phyloP scores from a whole-genome alignment of 1,140 invertebrate species.

The Cydia fagiglandana region DNA sequence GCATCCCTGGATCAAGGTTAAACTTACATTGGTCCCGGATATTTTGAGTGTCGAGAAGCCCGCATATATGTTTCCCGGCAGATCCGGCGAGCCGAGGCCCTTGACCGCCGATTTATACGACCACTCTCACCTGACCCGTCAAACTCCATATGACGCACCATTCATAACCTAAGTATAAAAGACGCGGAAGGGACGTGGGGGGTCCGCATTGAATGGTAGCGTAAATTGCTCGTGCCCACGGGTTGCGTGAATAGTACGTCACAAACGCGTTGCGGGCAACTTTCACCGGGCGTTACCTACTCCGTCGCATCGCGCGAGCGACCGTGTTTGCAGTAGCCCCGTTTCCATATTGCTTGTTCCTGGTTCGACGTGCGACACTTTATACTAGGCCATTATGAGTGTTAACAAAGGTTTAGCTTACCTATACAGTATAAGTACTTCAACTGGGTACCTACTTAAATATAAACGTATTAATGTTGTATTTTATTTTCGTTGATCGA shows the following conservation, averaged over 20 bases:
- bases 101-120: slow-evolving; percentile 52
- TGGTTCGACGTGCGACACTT: slow-evolving; percentile 22
- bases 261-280: slow-evolving; percentile 68
- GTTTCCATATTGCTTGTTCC: slow-evolving; percentile 34
- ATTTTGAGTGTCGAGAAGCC: slow-evolving; percentile 43
- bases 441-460: no score
- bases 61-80: slow-evolving; percentile 49
- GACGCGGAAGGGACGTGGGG: slow-evolving; percentile 38
- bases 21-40: slow-evolving; percentile 37
- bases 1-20: background rate
- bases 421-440: no score
- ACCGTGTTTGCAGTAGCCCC: slow-evolving; percentile 34
- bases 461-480: no score
- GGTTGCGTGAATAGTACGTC: slow-evolving; percentile 55
- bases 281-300: slow-evolving; percentile 57
- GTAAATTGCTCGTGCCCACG: slow-evolving; percentile 52
- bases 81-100: slow-evolving; percentile 43
- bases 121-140: slow-evolving; percentile 46
- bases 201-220: slow-evolving; percentile 47
- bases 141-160: slow-evolving; percentile 42
- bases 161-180: slow-evolving; percentile 35
- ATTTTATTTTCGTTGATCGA: no score
- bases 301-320: slow-evolving; percentile 40
- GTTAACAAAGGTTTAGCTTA: background rate
- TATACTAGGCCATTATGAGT: background rate